phyloP scores from a whole-genome alignment of 2,113 vertebrate genomes.

The Eptesicus fuscus region DNA sequence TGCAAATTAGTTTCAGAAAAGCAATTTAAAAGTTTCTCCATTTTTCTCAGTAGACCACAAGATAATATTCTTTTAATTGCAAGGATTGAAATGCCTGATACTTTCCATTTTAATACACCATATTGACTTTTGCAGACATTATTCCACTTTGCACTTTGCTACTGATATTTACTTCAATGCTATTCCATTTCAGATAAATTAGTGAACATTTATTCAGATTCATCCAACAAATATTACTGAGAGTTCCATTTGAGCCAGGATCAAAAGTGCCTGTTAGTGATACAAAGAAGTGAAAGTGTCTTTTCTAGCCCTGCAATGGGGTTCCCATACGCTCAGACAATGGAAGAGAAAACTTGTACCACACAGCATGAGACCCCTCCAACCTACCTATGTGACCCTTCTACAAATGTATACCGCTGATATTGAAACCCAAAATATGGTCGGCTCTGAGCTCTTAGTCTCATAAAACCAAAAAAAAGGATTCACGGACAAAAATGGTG shows the following conservation, averaged over 20 bases:
- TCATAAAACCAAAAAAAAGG: no score
- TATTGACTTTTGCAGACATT: slow-evolving; percentile 32
- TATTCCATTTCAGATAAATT: slow-evolving; percentile 40
- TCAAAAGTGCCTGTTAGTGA: neutral
- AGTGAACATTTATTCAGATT: neutral
- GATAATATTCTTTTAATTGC: slow-evolving; percentile 40
- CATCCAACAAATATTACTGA: neutral
- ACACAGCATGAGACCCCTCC: neutral
- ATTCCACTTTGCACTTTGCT: neutral
- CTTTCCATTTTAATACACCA: neutral
- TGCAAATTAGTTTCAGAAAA: slow-evolving; percentile 67
- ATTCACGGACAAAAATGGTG: no score
- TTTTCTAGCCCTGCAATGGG: neutral
- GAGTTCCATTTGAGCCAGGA: neutral
- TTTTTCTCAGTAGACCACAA: neutral
- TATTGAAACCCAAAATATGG: no score
- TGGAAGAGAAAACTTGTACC: neutral
- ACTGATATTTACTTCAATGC: neutral
- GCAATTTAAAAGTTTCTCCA: slow-evolving; percentile 38
- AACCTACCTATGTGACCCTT: neutral
- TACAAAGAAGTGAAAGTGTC: neutral
- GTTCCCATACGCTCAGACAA: fast-evolving
- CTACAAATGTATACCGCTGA: neutral
- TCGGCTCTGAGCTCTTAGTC: no score
- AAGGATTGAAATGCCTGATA: neutral